A percentile compares a stretch with the other conserved stretches of the same genome.
Evolutionary conservation across 2,113 vertebrate species (phyloP).

Genomic region (Petroica traversi): DNA sequence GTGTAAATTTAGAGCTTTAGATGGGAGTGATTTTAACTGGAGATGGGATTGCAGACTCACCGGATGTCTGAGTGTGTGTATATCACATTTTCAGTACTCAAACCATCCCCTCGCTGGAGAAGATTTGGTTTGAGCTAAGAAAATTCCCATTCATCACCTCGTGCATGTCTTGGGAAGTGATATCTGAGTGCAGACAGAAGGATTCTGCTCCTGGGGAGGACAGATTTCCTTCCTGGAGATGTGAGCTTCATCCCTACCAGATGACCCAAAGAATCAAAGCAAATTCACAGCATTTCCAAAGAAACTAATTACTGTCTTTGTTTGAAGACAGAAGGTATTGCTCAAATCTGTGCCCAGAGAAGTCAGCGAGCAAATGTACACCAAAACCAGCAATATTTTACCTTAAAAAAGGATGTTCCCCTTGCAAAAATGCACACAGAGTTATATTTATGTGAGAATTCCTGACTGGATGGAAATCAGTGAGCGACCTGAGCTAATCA

Average conservation of each 20-base stretch:
- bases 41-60: neutral
- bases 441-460: neutral
- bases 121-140: neutral
- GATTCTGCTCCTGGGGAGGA: neutral
- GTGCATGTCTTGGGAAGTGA: neutral
- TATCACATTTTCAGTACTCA: neutral
- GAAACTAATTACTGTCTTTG: neutral
- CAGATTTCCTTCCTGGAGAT: neutral
- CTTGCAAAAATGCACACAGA: neutral
- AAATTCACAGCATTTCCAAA: neutral
- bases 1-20: neutral
- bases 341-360: neutral
- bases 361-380: neutral
- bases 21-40: neutral
- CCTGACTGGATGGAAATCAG: neutral
- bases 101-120: neutral
- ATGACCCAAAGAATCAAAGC: neutral
- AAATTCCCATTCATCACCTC: neutral
- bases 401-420: neutral
- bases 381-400: neutral
- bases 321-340: neutral
- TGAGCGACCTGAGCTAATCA: neutral
- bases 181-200: neutral
- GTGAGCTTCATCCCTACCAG: neutral
- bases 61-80: neutral